These are phyloP conservation scores for Sussaba pulchella DNA, from an alignment of 2,888 invertebrate genomes.

Conservation along the genomic window DNA sequence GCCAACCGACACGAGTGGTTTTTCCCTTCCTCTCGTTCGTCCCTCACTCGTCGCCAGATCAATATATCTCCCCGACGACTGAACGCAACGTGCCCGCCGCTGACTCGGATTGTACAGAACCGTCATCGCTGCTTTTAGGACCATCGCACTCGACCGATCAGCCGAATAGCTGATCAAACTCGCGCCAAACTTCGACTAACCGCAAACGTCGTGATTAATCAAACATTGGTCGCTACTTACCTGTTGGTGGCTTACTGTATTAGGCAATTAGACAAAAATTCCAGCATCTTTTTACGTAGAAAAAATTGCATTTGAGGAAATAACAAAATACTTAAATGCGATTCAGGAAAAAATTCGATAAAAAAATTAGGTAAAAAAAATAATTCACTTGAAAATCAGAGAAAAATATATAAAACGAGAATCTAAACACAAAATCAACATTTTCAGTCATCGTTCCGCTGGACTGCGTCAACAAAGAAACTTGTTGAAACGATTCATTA, in stretches of 20 bases:
- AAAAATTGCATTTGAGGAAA: no score
- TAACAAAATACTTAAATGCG: no score
- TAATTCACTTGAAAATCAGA: no score
- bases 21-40: constrained; percentile 57
- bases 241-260: no score
- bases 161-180: not conserved
- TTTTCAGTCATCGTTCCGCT: no score
- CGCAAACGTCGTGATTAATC: constrained; percentile 8
- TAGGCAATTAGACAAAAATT: no score
- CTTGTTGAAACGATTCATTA: not conserved
- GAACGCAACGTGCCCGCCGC: constrained; percentile 28
- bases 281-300: no score
- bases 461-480: not conserved
- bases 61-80: constrained; percentile 75
- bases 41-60: constrained; percentile 74
- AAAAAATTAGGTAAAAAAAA: no score
- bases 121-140: constrained; percentile 7
- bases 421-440: no score
- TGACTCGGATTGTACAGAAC: not conserved
- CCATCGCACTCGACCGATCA: not conserved
- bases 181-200: constrained; percentile 25
- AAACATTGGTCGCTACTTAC: no score
- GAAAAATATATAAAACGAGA: no score
- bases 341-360: no score
- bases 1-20: constrained; percentile 63